These are phyloP conservation scores for Anolis carolinensis DNA, from an alignment of 2,113 vertebrate genomes.

Conservation along the genomic window DNA sequence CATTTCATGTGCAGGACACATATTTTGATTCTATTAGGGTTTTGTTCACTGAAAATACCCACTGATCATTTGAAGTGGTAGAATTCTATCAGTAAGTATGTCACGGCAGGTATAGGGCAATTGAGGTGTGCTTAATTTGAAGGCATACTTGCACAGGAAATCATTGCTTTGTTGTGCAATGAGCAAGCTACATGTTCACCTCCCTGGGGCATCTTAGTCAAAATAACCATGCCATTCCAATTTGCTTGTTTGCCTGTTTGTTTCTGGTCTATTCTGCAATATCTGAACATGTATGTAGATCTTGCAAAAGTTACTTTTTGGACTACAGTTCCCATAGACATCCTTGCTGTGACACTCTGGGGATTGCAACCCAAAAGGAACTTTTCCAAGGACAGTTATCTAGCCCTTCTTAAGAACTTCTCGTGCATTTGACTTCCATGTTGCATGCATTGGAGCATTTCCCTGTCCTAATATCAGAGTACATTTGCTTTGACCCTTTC, in stretches of 20 bases:
- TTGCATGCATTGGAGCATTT: constrained; percentile 26
- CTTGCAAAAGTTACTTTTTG: no score
- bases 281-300: background rate
- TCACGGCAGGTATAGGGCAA: background rate
- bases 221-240: background rate
- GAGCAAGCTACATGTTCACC: accelerated
- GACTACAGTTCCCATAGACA: no score
- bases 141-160: background rate
- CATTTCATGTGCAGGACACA: no score
- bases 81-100: background rate
- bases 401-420: background rate
- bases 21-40: no score
- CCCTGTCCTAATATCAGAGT: background rate
- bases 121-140: background rate
- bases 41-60: no score
- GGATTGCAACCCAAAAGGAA: no score
- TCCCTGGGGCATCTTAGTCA: no score
- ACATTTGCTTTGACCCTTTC: constrained; percentile 36
- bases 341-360: no score
- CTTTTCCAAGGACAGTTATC: no score
- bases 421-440: background rate
- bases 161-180: background rate
- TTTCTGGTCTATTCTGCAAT: background rate
- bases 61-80: background rate
- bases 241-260: background rate